These are phyloP conservation scores for Phthorimaea operculella DNA, from an alignment of 1,140 invertebrate genomes.

Conservation along the genomic window DNA sequence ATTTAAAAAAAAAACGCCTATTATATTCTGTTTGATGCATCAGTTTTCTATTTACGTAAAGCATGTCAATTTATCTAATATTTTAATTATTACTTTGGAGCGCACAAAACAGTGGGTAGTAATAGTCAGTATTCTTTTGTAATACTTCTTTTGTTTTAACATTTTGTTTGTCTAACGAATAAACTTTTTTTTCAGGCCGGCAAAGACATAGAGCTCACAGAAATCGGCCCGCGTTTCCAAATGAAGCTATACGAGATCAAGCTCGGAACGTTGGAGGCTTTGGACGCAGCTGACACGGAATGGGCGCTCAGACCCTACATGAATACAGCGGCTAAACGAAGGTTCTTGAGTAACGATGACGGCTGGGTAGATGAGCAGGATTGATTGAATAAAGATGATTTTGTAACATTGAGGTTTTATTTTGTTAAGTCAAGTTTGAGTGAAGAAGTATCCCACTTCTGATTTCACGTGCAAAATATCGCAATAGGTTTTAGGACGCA, in stretches of 20 bases:
- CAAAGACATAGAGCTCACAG: constrained; percentile 85
- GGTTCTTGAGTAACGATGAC: constrained; percentile 88
- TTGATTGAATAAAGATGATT: neutral
- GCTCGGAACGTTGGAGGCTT: constrained; percentile 92
- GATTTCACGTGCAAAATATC: too few relatives aligned
- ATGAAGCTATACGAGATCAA: constrained; percentile 97
- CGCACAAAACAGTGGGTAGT: too few relatives aligned
- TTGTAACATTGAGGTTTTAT: neutral
- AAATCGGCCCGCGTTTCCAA: constrained; percentile 96
- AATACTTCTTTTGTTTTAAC: too few relatives aligned
- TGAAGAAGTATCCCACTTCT: too few relatives aligned
- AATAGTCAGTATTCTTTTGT: too few relatives aligned
- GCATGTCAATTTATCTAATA: too few relatives aligned
- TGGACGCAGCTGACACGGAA: constrained; percentile 89
- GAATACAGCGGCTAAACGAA: constrained; percentile 92
- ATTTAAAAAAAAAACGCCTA: too few relatives aligned
- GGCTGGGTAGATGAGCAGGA: constrained; percentile 77
- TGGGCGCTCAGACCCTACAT: constrained; percentile 97
- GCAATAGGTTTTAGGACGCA: too few relatives aligned
- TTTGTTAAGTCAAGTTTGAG: neutral
- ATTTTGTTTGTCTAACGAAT: too few relatives aligned
- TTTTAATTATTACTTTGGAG: too few relatives aligned
- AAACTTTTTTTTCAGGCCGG: constrained; percentile 66
- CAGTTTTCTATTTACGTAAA: too few relatives aligned
- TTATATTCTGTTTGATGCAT: too few relatives aligned